Evolutionary conservation across 2,888 invertebrate genomes (phyloP).

Genomic region (Celastrina argiolus): DNA sequence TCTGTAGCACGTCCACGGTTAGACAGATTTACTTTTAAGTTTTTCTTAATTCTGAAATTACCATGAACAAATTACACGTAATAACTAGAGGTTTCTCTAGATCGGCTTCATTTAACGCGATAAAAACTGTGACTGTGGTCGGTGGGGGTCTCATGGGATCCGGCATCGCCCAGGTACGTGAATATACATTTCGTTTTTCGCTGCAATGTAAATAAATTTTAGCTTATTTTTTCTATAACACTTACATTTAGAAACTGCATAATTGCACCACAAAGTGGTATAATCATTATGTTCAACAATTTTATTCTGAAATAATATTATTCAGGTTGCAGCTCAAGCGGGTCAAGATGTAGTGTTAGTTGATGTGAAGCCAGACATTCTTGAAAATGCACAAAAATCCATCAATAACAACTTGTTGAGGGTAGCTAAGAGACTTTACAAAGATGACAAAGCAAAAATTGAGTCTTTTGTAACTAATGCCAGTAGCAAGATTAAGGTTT

Average conservation of each 20-base stretch:
- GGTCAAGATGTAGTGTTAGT: constrained; percentile 89
- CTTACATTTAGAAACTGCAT: background rate
- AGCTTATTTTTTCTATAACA: background rate
- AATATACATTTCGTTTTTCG: background rate
- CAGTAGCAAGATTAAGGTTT: constrained; percentile 70
- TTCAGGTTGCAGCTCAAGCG: constrained; percentile 88
- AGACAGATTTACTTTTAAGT: background rate
- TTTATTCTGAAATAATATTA: background rate
- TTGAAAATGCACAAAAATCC: constrained; percentile 83
- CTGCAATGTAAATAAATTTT: too few relatives aligned
- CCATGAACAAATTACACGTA: constrained; percentile 56
- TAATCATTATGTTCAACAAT: background rate
- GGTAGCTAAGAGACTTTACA: constrained; percentile 88
- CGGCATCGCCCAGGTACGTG: constrained; percentile 90
- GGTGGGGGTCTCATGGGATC: constrained; percentile 95
- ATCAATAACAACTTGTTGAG: constrained; percentile 84
- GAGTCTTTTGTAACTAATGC: constrained; percentile 82
- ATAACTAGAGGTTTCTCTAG: constrained; percentile 62
- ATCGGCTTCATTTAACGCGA: constrained; percentile 69
- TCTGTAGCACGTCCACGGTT: background rate
- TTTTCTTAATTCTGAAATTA: background rate
- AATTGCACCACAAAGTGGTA: background rate
- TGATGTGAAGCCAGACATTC: constrained; percentile 83
- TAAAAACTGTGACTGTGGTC: constrained; percentile 89
- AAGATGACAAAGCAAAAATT: constrained; percentile 81